Percentiles rank a stretch among this genome's conserved stretches.
Evolutionary conservation across 2,797 vertebrate genomes (phyloP).

Genomic region (Jordanella pulchra): DNA sequence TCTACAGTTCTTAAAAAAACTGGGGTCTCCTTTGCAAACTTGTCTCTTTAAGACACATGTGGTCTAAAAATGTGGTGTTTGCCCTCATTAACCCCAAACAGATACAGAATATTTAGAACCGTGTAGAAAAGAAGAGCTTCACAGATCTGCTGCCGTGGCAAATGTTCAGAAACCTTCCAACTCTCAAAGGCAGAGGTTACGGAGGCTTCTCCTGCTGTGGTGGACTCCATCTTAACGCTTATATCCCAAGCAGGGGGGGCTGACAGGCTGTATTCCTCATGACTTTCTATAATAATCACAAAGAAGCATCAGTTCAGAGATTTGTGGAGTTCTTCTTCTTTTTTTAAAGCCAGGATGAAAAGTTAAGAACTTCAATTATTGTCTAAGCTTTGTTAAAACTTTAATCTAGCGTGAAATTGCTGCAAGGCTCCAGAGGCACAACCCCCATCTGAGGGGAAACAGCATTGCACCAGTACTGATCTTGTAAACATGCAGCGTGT

Average conservation of each 20-base stretch:
- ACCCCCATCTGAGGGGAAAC: constrained; percentile 49
- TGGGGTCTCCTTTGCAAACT: constrained; percentile 28
- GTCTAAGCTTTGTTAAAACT: constrained; percentile 28
- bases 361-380: constrained; percentile 24
- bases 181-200: constrained; percentile 58
- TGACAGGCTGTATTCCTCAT: constrained; percentile 37
- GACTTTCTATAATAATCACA: constrained; percentile 36
- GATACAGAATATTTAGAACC: constrained; percentile 44
- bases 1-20: constrained; percentile 1
- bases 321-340: constrained; percentile 15
- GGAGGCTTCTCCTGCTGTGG: constrained; percentile 54
- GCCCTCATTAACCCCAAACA: constrained; percentile 41
- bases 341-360: constrained; percentile 41
- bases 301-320: constrained; percentile 39
- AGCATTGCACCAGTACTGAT: constrained; percentile 24
- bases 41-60: constrained; percentile 56
- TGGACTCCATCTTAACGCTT: constrained; percentile 29
- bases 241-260: constrained; percentile 56
- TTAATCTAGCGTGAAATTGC: constrained; percentile 23
- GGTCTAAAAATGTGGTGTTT: constrained; percentile 46
- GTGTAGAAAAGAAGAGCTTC: constrained; percentile 42
- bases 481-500: constrained; percentile 57
- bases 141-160: constrained; percentile 26
- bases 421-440: constrained; percentile 61
- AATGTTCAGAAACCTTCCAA: constrained; percentile 58